phyloP scores from a whole-genome alignment of 2,113 vertebrate species.

The Zosterops hypoxanthus region DNA sequence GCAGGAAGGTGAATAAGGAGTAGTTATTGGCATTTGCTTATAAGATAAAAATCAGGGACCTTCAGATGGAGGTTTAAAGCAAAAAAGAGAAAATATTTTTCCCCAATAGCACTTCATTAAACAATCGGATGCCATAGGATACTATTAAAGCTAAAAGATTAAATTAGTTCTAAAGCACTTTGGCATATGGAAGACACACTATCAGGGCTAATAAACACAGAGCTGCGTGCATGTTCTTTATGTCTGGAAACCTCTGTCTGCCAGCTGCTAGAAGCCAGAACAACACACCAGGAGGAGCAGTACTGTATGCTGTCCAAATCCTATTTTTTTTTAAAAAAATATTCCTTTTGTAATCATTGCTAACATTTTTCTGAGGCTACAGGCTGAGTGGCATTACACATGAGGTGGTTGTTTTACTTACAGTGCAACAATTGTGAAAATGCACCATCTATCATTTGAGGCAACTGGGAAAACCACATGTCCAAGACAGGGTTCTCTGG shows the following conservation, averaged over 20 bases:
- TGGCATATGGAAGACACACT: not conserved
- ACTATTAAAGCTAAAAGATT: not conserved
- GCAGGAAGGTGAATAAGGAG: not conserved
- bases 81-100: not conserved
- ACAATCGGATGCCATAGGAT: not conserved
- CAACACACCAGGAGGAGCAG: not conserved
- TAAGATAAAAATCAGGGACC: not conserved
- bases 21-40: not conserved
- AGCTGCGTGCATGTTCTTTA: not conserved
- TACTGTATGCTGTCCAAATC: not conserved
- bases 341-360: not conserved
- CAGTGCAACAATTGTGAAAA: not conserved
- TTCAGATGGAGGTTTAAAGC: not conserved
- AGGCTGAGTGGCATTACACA: not conserved
- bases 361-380: not conserved
- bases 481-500: fast-evolving
- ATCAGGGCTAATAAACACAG: not conserved
- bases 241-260: not conserved
- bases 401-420: not conserved
- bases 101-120: not conserved
- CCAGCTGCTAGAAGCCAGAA: not conserved
- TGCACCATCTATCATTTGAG: not conserved
- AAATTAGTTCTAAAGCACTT: not conserved
- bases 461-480: not conserved
- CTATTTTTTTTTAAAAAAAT: not conserved